These are phyloP conservation scores for Cheilosia urbana DNA, from an alignment of 2,888 invertebrate species.

Conservation along the genomic window DNA sequence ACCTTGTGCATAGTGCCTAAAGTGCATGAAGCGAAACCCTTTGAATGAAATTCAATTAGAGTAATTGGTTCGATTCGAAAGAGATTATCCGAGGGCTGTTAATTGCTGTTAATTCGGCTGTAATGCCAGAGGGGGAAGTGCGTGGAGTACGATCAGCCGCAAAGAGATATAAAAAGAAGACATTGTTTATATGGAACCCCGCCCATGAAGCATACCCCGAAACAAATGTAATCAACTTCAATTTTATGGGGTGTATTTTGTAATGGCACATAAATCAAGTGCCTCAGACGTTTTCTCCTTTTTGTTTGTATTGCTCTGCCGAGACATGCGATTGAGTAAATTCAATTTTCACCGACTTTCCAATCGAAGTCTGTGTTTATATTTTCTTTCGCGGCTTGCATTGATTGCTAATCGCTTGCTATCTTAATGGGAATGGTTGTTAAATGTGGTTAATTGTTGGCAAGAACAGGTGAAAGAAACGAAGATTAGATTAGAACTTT, in stretches of 20 bases:
- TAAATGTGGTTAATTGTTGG: not conserved
- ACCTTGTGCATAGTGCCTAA: constrained; percentile 13
- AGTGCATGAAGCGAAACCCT: not conserved
- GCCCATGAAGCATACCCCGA: constrained; percentile 53
- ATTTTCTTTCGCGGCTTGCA: not conserved
- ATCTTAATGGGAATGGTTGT: not conserved
- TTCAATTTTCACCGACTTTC: constrained; percentile 16
- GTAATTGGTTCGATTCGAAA: constrained; percentile 20
- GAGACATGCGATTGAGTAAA: constrained; percentile 8
- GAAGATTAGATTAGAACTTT: not conserved
- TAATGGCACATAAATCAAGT: constrained; percentile 22
- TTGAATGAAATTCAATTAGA: constrained; percentile 27
- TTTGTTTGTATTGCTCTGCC: constrained; percentile 25
- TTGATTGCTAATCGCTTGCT: not conserved
- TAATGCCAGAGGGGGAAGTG: no score
- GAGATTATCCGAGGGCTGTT: constrained; percentile 31
- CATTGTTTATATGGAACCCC: constrained; percentile 70
- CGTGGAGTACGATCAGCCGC: no score
- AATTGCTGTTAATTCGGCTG: not conserved
- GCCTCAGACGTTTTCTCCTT: constrained; percentile 12
- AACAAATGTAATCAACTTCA: constrained; percentile 42
- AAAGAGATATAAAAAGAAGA: not conserved
- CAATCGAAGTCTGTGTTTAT: not conserved
- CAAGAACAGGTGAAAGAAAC: not conserved
- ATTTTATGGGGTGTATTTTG: constrained; percentile 26